Conservation (phyloP, 2,113 vertebrate species). For the Cebus imitator region DNA sequence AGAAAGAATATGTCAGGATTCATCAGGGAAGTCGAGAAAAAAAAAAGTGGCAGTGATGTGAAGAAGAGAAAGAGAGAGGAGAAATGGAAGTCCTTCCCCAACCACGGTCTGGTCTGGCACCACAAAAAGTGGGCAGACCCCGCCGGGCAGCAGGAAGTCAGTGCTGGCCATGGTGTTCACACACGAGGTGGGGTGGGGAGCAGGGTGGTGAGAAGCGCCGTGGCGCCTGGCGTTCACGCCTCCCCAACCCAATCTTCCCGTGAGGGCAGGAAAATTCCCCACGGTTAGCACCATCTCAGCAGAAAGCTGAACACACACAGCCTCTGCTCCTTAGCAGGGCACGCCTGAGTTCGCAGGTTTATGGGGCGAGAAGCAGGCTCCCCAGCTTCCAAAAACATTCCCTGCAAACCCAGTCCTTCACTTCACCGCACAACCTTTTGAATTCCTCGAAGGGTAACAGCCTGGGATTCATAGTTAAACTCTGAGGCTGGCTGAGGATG, state of each 20-base stretch:
- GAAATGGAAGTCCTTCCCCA: neutral
- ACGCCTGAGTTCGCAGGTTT: rapidly evolving
- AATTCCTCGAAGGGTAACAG: neutral
- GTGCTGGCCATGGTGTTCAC: neutral
- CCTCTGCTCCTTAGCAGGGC: neutral
- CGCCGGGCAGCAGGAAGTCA: neutral
- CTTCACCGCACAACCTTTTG: rapidly evolving
- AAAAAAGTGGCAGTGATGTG: neutral
- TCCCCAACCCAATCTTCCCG: no score
- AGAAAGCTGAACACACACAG: neutral
- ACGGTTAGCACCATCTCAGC: no score
- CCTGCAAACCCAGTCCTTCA: neutral
- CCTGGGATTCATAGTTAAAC: neutral
- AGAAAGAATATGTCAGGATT: neutral
- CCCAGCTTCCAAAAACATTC: neutral
- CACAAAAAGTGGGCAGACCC: neutral
- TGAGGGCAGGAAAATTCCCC: neutral
- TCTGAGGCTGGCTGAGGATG: neutral
- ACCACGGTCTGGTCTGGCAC: neutral
- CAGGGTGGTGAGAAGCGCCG: neutral
- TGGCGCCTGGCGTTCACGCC: rapidly evolving
- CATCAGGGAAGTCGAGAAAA: no score
- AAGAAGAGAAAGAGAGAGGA: neutral
- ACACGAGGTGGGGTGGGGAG: neutral
- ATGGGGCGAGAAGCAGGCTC: neutral